These are phyloP conservation scores for Xiphophorus hellerii DNA, from an alignment of 2,113 vertebrate genomes.

Conservation along the genomic window DNA sequence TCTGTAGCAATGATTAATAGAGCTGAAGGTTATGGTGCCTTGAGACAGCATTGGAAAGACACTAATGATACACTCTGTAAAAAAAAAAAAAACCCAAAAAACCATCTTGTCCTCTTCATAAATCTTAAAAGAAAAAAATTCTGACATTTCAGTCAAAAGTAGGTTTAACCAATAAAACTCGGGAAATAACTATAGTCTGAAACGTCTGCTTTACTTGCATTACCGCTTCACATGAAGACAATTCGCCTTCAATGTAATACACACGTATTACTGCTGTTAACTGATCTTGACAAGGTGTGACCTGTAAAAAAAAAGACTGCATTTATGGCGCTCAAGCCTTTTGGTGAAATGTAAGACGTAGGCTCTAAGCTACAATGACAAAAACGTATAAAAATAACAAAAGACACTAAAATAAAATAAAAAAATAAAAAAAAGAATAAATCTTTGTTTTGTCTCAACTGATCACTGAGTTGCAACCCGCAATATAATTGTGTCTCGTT, in stretches of 20 bases:
- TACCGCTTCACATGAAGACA: background rate
- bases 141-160: background rate
- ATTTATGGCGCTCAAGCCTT: background rate
- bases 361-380: too few relatives aligned
- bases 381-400: too few relatives aligned
- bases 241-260: background rate
- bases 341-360: too few relatives aligned
- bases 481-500: too few relatives aligned
- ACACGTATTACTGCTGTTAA: too few relatives aligned
- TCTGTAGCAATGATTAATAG: constrained; percentile 43
- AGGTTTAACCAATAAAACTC: background rate
- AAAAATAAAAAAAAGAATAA: too few relatives aligned
- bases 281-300: too few relatives aligned
- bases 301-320: background rate
- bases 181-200: background rate
- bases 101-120: background rate
- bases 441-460: too few relatives aligned
- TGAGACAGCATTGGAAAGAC: constrained; percentile 32
- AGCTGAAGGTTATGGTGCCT: constrained; percentile 11
- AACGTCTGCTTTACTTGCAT: background rate
- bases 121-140: background rate
- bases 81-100: background rate
- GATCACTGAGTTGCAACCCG: too few relatives aligned
- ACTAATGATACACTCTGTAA: background rate
- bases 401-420: too few relatives aligned